These are phyloP conservation scores for Crypturellus undulatus DNA, from an alignment of 2,113 vertebrate genomes.

Conservation along the genomic window DNA sequence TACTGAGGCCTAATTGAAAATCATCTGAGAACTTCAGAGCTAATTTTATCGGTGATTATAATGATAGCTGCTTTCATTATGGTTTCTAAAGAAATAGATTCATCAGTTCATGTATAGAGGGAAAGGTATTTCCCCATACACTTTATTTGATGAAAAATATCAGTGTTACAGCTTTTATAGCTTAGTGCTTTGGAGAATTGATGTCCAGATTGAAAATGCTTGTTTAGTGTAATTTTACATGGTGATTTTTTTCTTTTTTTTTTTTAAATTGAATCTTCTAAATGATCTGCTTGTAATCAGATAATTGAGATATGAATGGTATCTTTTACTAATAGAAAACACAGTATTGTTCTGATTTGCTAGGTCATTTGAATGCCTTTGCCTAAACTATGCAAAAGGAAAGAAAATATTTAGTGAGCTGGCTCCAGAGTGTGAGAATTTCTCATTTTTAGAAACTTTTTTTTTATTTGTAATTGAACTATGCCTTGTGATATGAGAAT, in stretches of 20 bases:
- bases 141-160: background rate
- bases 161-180: background rate
- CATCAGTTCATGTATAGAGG: background rate
- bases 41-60: constrained; percentile 6
- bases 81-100: background rate
- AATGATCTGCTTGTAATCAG: background rate
- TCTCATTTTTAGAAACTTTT: background rate
- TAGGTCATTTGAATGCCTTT: background rate
- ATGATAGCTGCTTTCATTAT: constrained; percentile 1
- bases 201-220: background rate
- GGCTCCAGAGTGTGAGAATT: background rate
- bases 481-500: background rate
- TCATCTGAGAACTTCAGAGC: background rate
- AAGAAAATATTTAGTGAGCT: background rate
- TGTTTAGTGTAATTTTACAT: background rate
- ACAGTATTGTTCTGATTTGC: background rate
- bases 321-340: background rate
- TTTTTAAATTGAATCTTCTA: background rate
- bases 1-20: constrained; percentile 1
- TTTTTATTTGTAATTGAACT: background rate
- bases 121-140: background rate
- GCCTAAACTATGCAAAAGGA: background rate
- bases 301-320: background rate
- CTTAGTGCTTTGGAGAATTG: background rate
- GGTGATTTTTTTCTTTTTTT: background rate